phyloP scores from a whole-genome alignment of 2,888 invertebrate species.

The Yponomeuta evonymella region DNA sequence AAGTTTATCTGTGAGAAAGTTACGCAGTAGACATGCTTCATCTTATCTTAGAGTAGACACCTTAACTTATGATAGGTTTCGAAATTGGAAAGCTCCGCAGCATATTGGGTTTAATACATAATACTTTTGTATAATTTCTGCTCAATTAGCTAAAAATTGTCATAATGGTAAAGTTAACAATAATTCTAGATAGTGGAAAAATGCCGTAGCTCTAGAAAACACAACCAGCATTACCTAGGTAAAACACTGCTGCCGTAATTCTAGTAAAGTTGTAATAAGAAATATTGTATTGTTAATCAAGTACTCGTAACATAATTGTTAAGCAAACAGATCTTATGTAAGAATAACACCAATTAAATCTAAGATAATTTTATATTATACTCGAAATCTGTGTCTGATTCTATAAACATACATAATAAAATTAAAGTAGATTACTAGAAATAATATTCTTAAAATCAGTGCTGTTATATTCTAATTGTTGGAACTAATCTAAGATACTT shows the following conservation, averaged over 20 bases:
- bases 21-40: no score
- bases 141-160: no score
- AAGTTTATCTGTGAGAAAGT: no score
- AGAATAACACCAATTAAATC: conserved; percentile 52
- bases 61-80: no score
- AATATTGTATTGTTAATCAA: neutral
- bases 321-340: conserved; percentile 31
- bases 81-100: no score
- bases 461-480: neutral
- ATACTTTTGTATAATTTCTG: no score
- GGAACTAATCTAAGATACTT: neutral
- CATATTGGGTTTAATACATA: no score
- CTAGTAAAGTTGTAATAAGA: neutral
- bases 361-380: neutral
- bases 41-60: no score
- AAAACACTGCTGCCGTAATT: neutral
- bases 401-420: neutral
- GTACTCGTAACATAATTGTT: neutral
- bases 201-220: neutral
- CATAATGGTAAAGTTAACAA: no score
- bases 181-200: neutral
- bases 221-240: neutral
- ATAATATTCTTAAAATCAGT: neutral
- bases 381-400: neutral
- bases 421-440: neutral